A percentile compares a stretch with the other conserved stretches of the same genome.
These are phyloP conservation scores for Trissonchulus latispiculum DNA, from an alignment of 2,888 invertebrate genomes.

Conservation along the genomic window DNA sequence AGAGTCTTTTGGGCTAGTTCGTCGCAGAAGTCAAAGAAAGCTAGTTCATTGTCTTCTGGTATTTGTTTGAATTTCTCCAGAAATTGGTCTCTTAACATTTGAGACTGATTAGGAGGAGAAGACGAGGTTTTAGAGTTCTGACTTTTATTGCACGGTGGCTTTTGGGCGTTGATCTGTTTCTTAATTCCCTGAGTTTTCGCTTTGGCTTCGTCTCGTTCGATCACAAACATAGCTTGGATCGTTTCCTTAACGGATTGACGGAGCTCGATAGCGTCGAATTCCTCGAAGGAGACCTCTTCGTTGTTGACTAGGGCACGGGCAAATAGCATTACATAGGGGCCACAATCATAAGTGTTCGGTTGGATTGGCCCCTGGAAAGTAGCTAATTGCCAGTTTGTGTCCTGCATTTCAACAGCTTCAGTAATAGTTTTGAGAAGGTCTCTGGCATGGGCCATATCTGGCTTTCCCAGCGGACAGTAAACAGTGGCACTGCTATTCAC, in stretches of 20 bases:
- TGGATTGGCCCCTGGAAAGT: background rate
- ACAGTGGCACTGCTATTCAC: background rate
- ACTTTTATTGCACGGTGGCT: no score
- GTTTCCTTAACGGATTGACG: background rate
- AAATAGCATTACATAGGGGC: background rate
- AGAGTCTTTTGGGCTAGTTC: no score
- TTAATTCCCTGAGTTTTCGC: no score
- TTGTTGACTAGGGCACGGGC: background rate
- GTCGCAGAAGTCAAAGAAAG: no score
- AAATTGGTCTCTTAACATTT: no score
- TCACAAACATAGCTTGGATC: no score
- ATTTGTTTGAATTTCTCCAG: no score
- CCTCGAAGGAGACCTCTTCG: background rate
- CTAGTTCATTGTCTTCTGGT: no score
- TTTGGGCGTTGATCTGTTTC: no score
- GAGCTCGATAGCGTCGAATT: background rate
- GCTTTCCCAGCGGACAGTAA: background rate
- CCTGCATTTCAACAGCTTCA: background rate
- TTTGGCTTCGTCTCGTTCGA: no score
- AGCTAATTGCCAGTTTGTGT: background rate
- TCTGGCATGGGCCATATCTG: background rate
- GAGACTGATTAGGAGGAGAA: no score
- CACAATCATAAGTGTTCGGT: background rate
- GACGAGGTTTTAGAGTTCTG: no score
- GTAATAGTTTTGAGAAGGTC: background rate